Evolutionary conservation across 35 echinoderm and acorn worm species (phyloP).

Genomic region (Patiria miniata): DNA sequence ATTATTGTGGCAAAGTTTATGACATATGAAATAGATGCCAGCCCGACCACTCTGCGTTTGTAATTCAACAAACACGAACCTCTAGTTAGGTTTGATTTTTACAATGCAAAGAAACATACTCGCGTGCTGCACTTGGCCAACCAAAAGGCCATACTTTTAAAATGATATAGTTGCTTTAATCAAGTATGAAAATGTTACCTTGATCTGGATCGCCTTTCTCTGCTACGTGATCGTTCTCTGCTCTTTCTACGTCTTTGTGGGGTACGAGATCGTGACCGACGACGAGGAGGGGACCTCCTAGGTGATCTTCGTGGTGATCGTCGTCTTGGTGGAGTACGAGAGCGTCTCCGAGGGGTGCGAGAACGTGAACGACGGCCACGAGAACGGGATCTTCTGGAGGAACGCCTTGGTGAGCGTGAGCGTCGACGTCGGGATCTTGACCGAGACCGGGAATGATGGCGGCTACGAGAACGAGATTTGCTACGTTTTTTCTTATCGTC

Average conservation of each 20-base stretch:
- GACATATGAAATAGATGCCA: no score
- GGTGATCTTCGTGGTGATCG: constrained; percentile 58
- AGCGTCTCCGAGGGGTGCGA: constrained; percentile 57
- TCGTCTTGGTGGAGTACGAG: constrained; percentile 55
- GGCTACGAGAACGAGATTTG: constrained; percentile 61
- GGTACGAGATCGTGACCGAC: constrained; percentile 49
- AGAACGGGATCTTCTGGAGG: constrained; percentile 48
- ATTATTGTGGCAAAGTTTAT: no score
- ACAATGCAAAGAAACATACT: no score
- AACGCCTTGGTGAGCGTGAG: constrained; percentile 61
- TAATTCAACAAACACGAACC: no score
- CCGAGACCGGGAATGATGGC: constrained; percentile 60
- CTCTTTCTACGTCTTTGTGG: constrained; percentile 18
- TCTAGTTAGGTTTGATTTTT: no score
- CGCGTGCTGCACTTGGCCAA: no score
- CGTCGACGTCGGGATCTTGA: constrained; percentile 52
- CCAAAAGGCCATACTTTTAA: no score
- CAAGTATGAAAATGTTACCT: constrained; percentile 27
- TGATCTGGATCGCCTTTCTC: constrained; percentile 71
- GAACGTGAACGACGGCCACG: constrained; percentile 55
- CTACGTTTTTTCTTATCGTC: constrained; percentile 75
- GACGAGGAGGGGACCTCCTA: constrained; percentile 51
- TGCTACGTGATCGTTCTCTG: constrained; percentile 58
- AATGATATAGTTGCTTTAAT: no score
- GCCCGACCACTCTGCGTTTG: no score